Conservation (phyloP, 1,140 invertebrate species). For the Dolichoris vasculosae region DNA sequence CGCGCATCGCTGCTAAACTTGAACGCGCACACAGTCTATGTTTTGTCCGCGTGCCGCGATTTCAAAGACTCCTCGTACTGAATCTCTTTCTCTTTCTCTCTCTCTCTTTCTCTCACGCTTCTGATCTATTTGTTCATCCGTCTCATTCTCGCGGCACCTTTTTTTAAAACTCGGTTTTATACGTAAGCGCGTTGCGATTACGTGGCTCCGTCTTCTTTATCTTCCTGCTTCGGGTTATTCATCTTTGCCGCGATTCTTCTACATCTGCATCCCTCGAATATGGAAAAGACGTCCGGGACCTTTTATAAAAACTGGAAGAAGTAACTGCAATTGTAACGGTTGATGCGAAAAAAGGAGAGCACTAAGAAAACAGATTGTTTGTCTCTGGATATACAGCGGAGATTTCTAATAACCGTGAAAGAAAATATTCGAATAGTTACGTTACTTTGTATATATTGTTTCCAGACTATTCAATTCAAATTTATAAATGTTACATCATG, state of each 20-base stretch:
- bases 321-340: not conserved
- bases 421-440: no score
- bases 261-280: not conserved
- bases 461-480: no score
- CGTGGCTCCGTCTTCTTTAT: not conserved
- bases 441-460: no score
- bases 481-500: no score
- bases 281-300: not conserved
- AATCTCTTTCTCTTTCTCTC: not conserved
- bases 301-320: not conserved
- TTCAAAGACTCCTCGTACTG: conserved; percentile 54
- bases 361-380: not conserved
- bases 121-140: conserved; percentile 44
- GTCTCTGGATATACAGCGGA: not conserved
- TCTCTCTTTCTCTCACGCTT: conserved; percentile 27
- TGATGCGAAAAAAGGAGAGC: not conserved
- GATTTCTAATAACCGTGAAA: not conserved
- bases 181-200: not conserved
- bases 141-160: not conserved
- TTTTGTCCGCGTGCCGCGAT: conserved; percentile 66
- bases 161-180: not conserved
- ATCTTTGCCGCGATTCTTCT: not conserved
- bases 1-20: conserved; percentile 27
- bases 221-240: not conserved
- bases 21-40: conserved; percentile 58